Base-by-base conservation (phyloP, 2,888 invertebrate species). In the Caenorhabditis uteleia region DNA sequence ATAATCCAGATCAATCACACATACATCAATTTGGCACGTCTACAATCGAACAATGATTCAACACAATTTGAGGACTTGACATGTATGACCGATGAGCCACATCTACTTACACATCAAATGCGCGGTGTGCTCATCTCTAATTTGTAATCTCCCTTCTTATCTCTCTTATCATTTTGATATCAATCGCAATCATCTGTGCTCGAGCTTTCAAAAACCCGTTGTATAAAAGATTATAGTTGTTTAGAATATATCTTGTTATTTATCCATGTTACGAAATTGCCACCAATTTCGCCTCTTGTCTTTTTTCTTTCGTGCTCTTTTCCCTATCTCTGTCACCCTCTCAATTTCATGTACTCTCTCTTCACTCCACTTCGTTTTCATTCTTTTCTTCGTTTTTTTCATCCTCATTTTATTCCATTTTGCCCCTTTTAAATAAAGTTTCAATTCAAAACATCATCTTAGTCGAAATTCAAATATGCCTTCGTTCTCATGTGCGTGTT, bases 1-100 rank as follows among this genome's bases (percentile, higher is more conserved):
- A n/a, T n/a, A n/a, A n/a, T n/a, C n/a, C n/a, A n/a, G n/a, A 40
- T 51, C 58, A 65, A 74, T 43, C 74, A 74, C 67, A 74, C 71
- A 3, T 74, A 74, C 50, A 65, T 74, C 53, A 74, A 74, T 25
- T 44, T 71, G 21, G 61, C 53, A 26, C 43, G 56, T 27, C 47
- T 34, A 21, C 38, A 26, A 1, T 21, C 39, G 31, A 50, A 31
- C 36, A 43, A 53, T 31, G 70, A 73, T 18, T 71, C 68, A 6
- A 74, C 74, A 1, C 69, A 68, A 29, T 74, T 68, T 42, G 74
- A 74, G 55, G 71, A 74, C 27, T 40, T 70, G 29, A 66, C 69
- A 1, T 45, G 43, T 2, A 48, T 48, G 3, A 44, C 44, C 1
- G 33, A 31, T n/a, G 54, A 49, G 16, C 49, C 46, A 25, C 49